A percentile compares a stretch with the other conserved stretches of the same genome.
Conservation (phyloP, 2,888 invertebrate species). For the Caprella mutica region DNA sequence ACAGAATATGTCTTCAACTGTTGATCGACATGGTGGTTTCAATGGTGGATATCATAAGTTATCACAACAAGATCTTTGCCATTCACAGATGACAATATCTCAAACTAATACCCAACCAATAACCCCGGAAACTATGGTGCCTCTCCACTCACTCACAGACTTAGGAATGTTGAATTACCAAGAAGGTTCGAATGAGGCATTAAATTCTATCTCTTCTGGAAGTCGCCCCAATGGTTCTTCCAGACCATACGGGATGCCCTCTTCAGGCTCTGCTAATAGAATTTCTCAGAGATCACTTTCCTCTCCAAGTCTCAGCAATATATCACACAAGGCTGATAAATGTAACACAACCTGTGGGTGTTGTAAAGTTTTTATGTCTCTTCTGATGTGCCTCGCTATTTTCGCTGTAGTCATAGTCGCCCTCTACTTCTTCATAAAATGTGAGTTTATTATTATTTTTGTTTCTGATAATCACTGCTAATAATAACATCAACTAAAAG, state of each 20-base stretch:
- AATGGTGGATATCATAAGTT: background rate
- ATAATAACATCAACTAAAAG: too few relatives aligned
- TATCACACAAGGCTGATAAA: background rate
- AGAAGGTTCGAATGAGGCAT: too few relatives aligned
- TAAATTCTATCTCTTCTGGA: conserved; percentile 2
- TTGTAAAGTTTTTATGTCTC: conserved; percentile 7
- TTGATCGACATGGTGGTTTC: conserved; percentile 2
- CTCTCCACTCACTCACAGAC: conserved; percentile 10
- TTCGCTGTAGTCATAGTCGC: conserved; percentile 6
- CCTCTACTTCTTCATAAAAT: conserved; percentile 9
- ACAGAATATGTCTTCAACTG: background rate
- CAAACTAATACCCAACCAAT: conserved; percentile 4
- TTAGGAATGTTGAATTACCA: background rate
- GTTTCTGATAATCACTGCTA: too few relatives aligned
- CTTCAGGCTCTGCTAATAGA: conserved; percentile 1
- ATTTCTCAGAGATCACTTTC: conserved; percentile 1
- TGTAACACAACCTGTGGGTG: conserved; percentile 3
- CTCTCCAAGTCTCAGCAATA: background rate
- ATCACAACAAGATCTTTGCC: conserved; percentile 6
- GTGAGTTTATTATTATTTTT: too few relatives aligned
- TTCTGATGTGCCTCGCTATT: conserved; percentile 8
- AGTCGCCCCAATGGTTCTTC: conserved; percentile 5
- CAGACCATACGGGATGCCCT: conserved; percentile 7
- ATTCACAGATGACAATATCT: conserved; percentile 9
- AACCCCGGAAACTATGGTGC: conserved; percentile 9